Conservation (phyloP, 2,797 vertebrate species). For the Gouania willdenowi region DNA sequence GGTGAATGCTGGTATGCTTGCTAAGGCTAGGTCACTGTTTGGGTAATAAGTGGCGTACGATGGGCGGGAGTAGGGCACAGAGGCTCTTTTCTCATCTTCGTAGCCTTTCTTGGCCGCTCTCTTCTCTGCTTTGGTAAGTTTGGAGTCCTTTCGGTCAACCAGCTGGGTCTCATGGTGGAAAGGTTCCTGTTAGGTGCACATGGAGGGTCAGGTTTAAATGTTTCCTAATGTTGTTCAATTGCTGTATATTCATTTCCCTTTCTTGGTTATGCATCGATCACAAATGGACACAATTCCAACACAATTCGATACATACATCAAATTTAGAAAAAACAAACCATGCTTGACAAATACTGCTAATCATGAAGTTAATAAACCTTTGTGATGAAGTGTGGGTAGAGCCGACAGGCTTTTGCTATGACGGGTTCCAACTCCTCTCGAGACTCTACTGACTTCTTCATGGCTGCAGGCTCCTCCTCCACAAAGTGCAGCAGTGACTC, state of each 20-base stretch:
- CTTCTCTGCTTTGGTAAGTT: constrained; percentile 97
- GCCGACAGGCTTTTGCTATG: constrained; percentile 83
- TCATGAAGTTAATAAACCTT: no score
- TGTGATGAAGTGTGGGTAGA: constrained; percentile 92
- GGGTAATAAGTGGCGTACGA: constrained; percentile 98
- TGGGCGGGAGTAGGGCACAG: constrained; percentile 92
- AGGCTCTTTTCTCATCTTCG: constrained; percentile 96
- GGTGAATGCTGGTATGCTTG: constrained; percentile 92
- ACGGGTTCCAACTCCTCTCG: constrained; percentile 80
- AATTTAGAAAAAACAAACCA: no score
- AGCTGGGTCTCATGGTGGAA: constrained; percentile 97
- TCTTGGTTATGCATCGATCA: not conserved
- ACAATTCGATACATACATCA: no score
- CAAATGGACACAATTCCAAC: not conserved
- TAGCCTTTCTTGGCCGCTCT: constrained; percentile 98
- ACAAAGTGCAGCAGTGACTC: constrained; percentile 97
- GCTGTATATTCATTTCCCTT: not conserved
- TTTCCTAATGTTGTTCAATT: no score
- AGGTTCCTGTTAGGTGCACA: constrained; percentile 85
- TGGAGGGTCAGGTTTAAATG: no score
- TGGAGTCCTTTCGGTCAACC: constrained; percentile 95
- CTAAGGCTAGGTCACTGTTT: constrained; percentile 86
- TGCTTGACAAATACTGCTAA: no score
- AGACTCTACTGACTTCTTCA: constrained; percentile 60
- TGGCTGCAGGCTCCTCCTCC: constrained; percentile 85